phyloP scores from a whole-genome alignment of 2,888 invertebrate genomes.

The Hedya salicella region DNA sequence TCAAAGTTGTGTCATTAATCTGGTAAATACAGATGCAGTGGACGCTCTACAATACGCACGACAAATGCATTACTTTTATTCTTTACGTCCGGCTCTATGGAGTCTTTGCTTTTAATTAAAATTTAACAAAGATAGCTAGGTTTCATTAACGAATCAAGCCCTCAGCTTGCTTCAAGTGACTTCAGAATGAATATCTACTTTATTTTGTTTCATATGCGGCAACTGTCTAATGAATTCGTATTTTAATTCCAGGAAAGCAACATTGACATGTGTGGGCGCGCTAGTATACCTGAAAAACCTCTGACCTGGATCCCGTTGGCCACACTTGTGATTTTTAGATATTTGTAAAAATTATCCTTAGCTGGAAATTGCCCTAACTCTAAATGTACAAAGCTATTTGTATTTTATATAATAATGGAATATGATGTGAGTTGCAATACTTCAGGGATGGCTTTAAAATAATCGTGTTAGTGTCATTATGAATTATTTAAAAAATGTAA shows the following conservation, averaged over 20 bases:
- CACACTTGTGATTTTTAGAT: slow-evolving; percentile 22
- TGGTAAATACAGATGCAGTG: too few species aligned
- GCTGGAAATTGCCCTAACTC: slow-evolving; percentile 15
- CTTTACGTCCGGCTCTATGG: too few species aligned
- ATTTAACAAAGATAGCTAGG: too few species aligned
- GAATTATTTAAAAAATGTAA: neutral
- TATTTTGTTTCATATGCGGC: too few species aligned
- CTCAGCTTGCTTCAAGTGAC: too few species aligned
- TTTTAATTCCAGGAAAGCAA: slow-evolving; percentile 85
- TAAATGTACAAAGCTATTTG: slow-evolving; percentile 28
- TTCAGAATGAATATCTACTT: too few species aligned
- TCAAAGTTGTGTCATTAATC: too few species aligned
- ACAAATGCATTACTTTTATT: too few species aligned
- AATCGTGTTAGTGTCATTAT: neutral
- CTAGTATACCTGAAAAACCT: slow-evolving; percentile 60
- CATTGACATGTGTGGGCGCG: slow-evolving; percentile 87
- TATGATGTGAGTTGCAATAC: neutral
- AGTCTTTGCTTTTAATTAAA: too few species aligned
- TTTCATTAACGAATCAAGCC: too few species aligned
- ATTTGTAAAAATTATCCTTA: slow-evolving; percentile 22
- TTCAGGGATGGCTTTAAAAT: slow-evolving; percentile 15
- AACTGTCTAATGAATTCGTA: slow-evolving; percentile 15
- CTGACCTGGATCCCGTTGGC: slow-evolving; percentile 53
- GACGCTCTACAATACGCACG: too few species aligned
- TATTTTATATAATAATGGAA: slow-evolving; percentile 27